Evolutionary conservation across 2,888 invertebrate genomes (phyloP).

Genomic region (Steromphala cineraria): DNA sequence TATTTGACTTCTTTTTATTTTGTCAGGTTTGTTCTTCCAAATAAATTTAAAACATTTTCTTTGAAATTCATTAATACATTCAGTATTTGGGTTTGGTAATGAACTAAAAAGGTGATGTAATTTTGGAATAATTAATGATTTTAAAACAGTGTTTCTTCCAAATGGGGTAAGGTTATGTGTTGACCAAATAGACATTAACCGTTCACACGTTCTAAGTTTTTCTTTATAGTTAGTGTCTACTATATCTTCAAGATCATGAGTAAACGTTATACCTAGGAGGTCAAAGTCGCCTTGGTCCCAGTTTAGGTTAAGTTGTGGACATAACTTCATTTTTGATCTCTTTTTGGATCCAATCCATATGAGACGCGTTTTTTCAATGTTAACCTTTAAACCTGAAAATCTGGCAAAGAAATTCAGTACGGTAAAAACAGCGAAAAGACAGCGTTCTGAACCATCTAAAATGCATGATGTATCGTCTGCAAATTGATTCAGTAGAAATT

Average conservation of each 20-base stretch:
- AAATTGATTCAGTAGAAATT: conserved; percentile 11
- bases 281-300: background rate
- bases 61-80: too few relatives aligned
- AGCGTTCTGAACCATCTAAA: conserved; percentile 21
- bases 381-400: conserved; percentile 14
- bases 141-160: too few relatives aligned
- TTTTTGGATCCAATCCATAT: background rate
- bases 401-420: background rate
- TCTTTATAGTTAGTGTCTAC: background rate
- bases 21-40: too few relatives aligned
- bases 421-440: background rate
- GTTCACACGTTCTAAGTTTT: background rate
- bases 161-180: background rate
- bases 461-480: conserved; percentile 23
- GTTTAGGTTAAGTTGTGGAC: background rate
- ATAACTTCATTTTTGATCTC: background rate
- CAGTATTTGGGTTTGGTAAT: too few relatives aligned
- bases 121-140: too few relatives aligned
- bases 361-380: background rate
- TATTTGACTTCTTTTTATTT: too few relatives aligned
- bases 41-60: too few relatives aligned
- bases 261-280: background rate
- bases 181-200: background rate
- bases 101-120: too few relatives aligned
- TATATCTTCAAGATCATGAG: background rate